Conservation (phyloP, 1,140 invertebrate species). For the Grapholita molesta region DNA sequence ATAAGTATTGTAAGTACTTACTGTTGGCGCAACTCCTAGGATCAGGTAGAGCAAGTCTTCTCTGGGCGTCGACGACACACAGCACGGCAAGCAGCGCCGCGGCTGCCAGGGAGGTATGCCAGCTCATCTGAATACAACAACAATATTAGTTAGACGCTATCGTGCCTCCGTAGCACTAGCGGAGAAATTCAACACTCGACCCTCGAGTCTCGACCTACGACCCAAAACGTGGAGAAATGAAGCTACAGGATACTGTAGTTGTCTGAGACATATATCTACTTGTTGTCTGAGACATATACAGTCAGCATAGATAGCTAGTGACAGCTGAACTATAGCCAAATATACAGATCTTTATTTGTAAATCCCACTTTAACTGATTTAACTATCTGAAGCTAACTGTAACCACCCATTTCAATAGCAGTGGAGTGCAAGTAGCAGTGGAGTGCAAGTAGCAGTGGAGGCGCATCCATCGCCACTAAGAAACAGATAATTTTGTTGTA, state of each 20-base stretch:
- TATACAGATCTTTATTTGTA: too few species aligned
- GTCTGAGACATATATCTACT: background rate
- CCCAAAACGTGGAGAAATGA: background rate
- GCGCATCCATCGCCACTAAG: too few species aligned
- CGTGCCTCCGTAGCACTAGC: background rate
- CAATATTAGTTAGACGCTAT: background rate
- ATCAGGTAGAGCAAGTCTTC: slow-evolving; percentile 91
- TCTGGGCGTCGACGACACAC: slow-evolving; percentile 85
- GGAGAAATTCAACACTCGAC: background rate
- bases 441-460: too few species aligned
- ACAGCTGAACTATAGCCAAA: too few species aligned
- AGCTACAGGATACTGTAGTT: background rate
- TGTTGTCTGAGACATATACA: too few species aligned
- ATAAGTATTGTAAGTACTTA: slow-evolving; percentile 79
- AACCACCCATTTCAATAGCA: too few species aligned
- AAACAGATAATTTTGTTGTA: too few species aligned
- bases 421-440: too few species aligned
- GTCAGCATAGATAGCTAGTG: too few species aligned
- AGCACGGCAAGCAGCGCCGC: slow-evolving; percentile 82
- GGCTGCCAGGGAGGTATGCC: slow-evolving; percentile 57
- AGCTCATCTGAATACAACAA: slow-evolving; percentile 57
- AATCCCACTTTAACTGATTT: too few species aligned
- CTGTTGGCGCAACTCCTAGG: slow-evolving; percentile 92
- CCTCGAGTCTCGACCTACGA: background rate
- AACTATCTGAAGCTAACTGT: too few species aligned